Conservation (phyloP, 2,113 vertebrate species). For the Odocoileus hemionus region DNA sequence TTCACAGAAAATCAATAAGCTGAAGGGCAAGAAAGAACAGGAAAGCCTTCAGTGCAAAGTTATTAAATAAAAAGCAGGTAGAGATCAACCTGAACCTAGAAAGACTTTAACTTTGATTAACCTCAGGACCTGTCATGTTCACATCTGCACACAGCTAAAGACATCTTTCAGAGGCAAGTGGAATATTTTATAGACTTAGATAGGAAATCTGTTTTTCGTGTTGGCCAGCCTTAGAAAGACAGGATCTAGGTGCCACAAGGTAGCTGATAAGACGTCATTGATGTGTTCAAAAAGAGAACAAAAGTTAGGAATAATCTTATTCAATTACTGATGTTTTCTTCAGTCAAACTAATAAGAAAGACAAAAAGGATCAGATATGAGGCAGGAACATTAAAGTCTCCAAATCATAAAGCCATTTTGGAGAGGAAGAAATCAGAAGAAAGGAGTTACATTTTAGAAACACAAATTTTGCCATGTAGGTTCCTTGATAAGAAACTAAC, state of each 20-base stretch:
- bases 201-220: neutral
- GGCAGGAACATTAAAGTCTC: neutral
- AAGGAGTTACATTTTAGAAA: neutral
- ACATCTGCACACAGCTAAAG: neutral
- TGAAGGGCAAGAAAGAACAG: slow-evolving; percentile 37
- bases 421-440: neutral
- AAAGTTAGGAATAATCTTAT: neutral
- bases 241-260: neutral
- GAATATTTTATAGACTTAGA: neutral
- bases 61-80: neutral
- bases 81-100: neutral
- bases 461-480: neutral
- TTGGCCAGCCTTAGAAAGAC: neutral
- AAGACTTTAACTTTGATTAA: neutral
- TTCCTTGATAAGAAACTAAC: neutral
- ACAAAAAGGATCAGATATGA: neutral
- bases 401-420: neutral
- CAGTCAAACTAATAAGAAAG: neutral
- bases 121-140: neutral
- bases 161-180: neutral
- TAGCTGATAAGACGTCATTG: neutral
- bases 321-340: neutral
- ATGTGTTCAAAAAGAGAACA: neutral
- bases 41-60: neutral
- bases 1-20: neutral